Evolutionary conservation across 2,113 vertebrate species (phyloP).

Genomic region (Oreotragus oreotragus): DNA sequence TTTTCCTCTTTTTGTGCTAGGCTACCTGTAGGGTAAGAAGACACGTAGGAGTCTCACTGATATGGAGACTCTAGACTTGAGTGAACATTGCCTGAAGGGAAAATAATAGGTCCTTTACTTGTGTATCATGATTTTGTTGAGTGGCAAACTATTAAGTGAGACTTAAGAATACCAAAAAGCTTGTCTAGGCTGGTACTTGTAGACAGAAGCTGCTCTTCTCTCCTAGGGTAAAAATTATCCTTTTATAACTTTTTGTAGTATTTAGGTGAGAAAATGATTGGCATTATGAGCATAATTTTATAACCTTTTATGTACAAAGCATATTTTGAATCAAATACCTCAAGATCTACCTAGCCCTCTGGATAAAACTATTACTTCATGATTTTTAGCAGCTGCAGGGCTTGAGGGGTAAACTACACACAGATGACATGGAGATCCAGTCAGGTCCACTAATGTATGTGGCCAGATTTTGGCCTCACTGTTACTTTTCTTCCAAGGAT

Average conservation of each 20-base stretch:
- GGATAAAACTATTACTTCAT: slow-evolving; percentile 20
- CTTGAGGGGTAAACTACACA: neutral
- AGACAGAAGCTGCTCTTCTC: slow-evolving; percentile 12
- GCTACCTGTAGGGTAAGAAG: neutral
- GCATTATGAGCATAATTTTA: slow-evolving; percentile 26
- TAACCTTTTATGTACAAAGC: neutral
- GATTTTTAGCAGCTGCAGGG: neutral
- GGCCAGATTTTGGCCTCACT: neutral
- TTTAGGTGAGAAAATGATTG: slow-evolving; percentile 39
- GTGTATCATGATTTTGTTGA: neutral
- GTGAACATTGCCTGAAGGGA: neutral
- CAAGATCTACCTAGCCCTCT: slow-evolving; percentile 31
- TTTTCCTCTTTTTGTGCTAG: neutral
- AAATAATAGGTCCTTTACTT: neutral
- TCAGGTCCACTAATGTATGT: neutral
- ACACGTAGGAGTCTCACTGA: neutral
- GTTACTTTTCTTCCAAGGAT: neutral
- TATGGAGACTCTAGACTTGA: neutral
- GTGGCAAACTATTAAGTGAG: neutral
- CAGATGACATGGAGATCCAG: neutral
- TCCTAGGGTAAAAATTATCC: neutral
- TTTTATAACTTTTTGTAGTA: slow-evolving; percentile 36
- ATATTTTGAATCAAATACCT: slow-evolving; percentile 62
- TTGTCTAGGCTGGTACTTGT: neutral
- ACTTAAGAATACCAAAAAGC: neutral